Percentiles rank a stretch among this genome's conserved stretches.
Evolutionary conservation across 2,797 vertebrate genomes (phyloP).

Genomic region (Micrastur ruficollis): DNA sequence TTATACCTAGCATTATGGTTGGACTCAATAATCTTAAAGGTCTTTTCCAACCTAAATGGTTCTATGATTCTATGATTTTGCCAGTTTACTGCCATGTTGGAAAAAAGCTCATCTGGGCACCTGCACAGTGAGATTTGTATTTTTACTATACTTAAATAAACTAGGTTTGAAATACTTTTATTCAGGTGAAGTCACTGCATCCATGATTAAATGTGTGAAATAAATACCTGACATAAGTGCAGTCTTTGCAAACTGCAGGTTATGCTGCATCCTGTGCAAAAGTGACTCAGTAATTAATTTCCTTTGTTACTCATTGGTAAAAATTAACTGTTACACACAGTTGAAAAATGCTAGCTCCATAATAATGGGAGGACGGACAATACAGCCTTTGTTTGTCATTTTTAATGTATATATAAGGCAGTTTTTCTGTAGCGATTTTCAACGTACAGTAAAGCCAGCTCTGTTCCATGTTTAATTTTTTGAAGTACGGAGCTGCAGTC

Average conservation of each 20-base stretch:
- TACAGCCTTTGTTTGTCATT: neutral
- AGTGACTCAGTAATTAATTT: neutral
- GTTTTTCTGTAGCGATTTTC: neutral
- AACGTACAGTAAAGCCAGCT: neutral
- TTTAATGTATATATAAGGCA: neutral
- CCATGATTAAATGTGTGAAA: neutral
- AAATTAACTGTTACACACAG: neutral
- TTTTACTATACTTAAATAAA: neutral
- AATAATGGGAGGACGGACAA: neutral
- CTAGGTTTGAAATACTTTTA: neutral
- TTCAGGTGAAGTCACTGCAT: neutral
- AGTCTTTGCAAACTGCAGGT: neutral
- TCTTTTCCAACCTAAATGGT: neutral
- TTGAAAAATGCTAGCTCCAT: neutral
- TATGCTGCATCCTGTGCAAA: neutral
- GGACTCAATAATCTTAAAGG: neutral
- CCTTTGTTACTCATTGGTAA: neutral
- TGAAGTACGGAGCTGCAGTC: neutral
- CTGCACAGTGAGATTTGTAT: neutral
- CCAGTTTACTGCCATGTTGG: neutral
- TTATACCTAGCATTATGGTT: neutral
- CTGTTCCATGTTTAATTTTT: neutral
- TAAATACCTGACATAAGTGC: neutral
- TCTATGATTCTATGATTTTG: neutral
- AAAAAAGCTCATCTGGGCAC: neutral